Percentiles rank a stretch among this genome's conserved stretches.
Conservation (phyloP, 2,797 vertebrate genomes). For the Thaleichthys pacificus region DNA sequence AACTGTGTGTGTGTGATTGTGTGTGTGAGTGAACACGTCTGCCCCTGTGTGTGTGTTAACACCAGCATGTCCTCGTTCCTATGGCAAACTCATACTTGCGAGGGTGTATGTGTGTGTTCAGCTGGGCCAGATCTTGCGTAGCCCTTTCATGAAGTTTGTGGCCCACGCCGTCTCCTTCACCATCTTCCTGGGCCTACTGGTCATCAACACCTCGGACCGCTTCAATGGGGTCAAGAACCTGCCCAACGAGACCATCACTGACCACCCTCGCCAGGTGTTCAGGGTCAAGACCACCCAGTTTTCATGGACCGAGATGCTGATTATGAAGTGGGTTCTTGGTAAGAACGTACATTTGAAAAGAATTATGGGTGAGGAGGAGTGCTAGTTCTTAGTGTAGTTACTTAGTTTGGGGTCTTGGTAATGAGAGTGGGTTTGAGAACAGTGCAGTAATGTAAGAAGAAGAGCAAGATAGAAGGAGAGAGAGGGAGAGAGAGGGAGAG, state of each 20-base stretch:
- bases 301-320: constrained; percentile 96
- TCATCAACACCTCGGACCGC: constrained; percentile 92
- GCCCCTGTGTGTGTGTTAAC: not conserved
- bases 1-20: constrained; percentile 5
- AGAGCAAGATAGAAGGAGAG: not conserved
- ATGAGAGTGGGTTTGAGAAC: not conserved
- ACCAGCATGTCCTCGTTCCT: not conserved
- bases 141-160: constrained; percentile 98
- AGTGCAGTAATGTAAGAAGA: constrained; percentile 6
- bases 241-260: constrained; percentile 94
- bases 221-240: constrained; percentile 95
- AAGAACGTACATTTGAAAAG: constrained; percentile 60
- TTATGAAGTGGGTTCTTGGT: constrained; percentile 99
- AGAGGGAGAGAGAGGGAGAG: constrained; percentile 7
- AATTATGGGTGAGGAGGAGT: no score
- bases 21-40: not conserved
- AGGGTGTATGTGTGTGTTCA: constrained; percentile 48
- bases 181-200: constrained; percentile 90
- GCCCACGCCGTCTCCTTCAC: constrained; percentile 96
- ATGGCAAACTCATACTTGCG: not conserved
- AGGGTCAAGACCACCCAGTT: constrained; percentile 96
- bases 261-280: constrained; percentile 93
- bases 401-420: no score
- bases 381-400: no score
- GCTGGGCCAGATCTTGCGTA: constrained; percentile 91